These are phyloP conservation scores for Adelges cooleyi DNA, from an alignment of 1,140 invertebrate species.

Conservation along the genomic window DNA sequence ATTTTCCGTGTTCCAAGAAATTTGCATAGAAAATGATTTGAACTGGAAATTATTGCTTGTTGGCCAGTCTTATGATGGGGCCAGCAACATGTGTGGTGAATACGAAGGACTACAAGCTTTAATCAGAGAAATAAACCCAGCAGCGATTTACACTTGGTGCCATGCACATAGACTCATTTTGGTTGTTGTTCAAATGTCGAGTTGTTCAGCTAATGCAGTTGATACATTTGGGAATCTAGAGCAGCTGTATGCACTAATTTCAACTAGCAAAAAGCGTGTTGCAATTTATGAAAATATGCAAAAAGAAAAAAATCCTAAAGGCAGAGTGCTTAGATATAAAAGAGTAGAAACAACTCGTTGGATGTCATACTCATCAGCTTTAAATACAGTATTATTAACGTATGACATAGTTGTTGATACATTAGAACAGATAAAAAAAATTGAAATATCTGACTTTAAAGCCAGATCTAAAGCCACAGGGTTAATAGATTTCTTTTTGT, in stretches of 20 bases:
- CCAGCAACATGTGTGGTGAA: slow-evolving; percentile 29
- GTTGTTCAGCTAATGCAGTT: too few species aligned
- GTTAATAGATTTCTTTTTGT: neutral
- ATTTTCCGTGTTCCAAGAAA: neutral
- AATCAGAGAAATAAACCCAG: slow-evolving; percentile 21
- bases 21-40: neutral
- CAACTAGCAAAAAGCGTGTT: neutral
- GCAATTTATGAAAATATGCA: neutral
- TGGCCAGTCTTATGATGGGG: slow-evolving; percentile 32
- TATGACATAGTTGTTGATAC: neutral
- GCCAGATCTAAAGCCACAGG: neutral
- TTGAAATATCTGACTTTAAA: neutral
- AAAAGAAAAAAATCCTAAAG: neutral
- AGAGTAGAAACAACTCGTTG: neutral
- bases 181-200: slow-evolving; percentile 27
- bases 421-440: neutral
- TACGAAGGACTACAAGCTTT: slow-evolving; percentile 30
- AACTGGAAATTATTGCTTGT: too few species aligned
- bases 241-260: neutral
- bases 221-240: slow-evolving; percentile 1
- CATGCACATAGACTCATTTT: slow-evolving; percentile 31
- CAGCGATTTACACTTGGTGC: slow-evolving; percentile 30
- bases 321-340: neutral
- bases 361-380: neutral
- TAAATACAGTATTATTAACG: neutral